A percentile compares a stretch with the other conserved stretches of the same genome.
Evolutionary conservation across 2,113 vertebrate genomes (phyloP).

Genomic region (Sceloporus undulatus): DNA sequence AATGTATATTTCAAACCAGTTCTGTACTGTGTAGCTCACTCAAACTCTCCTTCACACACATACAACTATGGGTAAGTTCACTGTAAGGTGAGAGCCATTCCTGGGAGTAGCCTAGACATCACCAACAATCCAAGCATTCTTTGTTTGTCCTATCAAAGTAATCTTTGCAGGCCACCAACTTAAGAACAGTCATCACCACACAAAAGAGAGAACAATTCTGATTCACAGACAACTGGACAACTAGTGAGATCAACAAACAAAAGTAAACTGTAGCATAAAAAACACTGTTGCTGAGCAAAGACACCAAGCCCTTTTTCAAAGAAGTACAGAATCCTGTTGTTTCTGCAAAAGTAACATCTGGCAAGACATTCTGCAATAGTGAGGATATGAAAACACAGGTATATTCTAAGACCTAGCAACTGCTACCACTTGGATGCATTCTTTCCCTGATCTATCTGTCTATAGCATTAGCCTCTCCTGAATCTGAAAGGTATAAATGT

Average conservation of each 20-base stretch:
- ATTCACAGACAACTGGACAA: background rate
- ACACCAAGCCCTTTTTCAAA: background rate
- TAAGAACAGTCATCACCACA: background rate
- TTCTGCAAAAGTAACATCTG: background rate
- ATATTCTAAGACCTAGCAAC: background rate
- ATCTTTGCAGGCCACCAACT: background rate
- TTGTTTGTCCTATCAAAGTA: constrained; percentile 4
- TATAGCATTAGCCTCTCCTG: background rate
- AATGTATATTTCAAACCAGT: background rate
- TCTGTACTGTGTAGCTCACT: background rate
- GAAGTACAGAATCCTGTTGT: background rate
- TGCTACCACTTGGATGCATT: background rate
- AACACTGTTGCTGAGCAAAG: background rate
- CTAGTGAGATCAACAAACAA: background rate
- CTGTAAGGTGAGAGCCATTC: background rate
- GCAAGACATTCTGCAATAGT: background rate
- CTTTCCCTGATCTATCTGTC: background rate
- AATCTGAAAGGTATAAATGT: background rate
- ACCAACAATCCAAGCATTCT: constrained; percentile 2
- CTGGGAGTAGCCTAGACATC: background rate
- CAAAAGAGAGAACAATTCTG: background rate
- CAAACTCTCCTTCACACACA: background rate
- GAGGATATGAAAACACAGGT: background rate
- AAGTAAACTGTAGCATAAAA: background rate
- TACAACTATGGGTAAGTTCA: background rate